phyloP scores from a whole-genome alignment of 1,140 invertebrate genomes.

The Psix sp. region DNA sequence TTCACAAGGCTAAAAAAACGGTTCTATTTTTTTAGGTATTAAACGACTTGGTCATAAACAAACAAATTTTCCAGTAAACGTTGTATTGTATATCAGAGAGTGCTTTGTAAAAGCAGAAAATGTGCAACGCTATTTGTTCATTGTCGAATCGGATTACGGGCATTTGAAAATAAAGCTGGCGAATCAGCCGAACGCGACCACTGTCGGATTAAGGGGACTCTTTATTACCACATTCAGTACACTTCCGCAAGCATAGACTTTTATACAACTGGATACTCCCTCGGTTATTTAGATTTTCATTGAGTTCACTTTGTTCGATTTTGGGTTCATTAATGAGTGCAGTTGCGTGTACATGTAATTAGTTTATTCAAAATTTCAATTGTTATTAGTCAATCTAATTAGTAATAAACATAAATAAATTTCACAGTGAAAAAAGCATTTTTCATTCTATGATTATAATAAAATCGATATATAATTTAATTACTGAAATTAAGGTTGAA shows the following conservation, averaged over 20 bases:
- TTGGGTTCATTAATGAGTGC: constrained; percentile 30
- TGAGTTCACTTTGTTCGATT: constrained; percentile 25
- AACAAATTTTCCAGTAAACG: constrained; percentile 45
- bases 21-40: constrained; percentile 30
- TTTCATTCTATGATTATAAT: too few relatives aligned
- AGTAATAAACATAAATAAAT: too few relatives aligned
- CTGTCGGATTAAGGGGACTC: constrained; percentile 54
- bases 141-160: constrained; percentile 61
- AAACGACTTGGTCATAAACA: constrained; percentile 30
- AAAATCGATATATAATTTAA: too few relatives aligned
- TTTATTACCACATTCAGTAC: constrained; percentile 55
- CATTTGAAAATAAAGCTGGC: constrained; percentile 61
- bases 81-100: constrained; percentile 33
- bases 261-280: constrained; percentile 51
- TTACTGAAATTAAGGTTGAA: too few relatives aligned
- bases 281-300: constrained; percentile 55
- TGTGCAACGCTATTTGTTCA: constrained; percentile 57
- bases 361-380: too few relatives aligned
- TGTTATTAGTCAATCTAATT: too few relatives aligned
- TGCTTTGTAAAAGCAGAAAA: constrained; percentile 52
- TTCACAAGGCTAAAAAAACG: neutral
- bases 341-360: constrained; percentile 11
- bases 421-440: too few relatives aligned
- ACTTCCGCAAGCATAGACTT: constrained; percentile 53
- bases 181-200: constrained; percentile 56